Conservation (phyloP, 2,797 vertebrate species). For the Tapirus indicus region DNA sequence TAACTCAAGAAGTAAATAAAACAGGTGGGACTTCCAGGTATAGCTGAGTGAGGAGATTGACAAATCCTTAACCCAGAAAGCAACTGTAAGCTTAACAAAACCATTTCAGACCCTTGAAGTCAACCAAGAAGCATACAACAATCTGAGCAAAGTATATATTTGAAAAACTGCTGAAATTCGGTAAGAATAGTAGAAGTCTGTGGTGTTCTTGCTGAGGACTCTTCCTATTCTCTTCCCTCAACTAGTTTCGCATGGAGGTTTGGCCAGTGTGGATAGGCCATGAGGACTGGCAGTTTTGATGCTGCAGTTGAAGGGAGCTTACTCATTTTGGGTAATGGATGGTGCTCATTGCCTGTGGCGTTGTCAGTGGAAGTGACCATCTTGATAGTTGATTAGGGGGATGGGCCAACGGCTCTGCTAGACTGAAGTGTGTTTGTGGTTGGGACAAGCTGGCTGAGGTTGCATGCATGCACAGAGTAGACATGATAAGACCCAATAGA, state of each 20-base stretch:
- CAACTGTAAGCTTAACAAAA: neutral
- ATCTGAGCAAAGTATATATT: neutral
- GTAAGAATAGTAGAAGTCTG: neutral
- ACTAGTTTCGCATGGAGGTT: neutral
- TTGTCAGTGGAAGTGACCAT: neutral
- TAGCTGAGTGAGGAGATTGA: neutral
- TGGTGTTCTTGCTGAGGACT: neutral
- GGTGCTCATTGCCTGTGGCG: neutral
- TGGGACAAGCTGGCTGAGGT: neutral
- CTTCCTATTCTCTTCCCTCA: neutral
- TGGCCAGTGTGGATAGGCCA: neutral
- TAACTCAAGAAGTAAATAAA: neutral
- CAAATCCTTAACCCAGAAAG: neutral
- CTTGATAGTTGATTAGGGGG: neutral
- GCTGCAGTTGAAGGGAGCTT: neutral
- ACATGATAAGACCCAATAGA: neutral
- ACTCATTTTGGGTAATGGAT: neutral
- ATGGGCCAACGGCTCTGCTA: neutral
- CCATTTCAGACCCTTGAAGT: neutral
- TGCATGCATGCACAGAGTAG: neutral
- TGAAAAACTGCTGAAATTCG: conserved; percentile 14
- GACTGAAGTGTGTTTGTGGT: neutral
- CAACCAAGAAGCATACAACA: neutral
- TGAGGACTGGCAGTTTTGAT: neutral
- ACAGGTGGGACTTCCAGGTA: neutral